Base-by-base conservation (phyloP, 2,113 vertebrate genomes). In the Pomatostomus ruficeps region DNA sequence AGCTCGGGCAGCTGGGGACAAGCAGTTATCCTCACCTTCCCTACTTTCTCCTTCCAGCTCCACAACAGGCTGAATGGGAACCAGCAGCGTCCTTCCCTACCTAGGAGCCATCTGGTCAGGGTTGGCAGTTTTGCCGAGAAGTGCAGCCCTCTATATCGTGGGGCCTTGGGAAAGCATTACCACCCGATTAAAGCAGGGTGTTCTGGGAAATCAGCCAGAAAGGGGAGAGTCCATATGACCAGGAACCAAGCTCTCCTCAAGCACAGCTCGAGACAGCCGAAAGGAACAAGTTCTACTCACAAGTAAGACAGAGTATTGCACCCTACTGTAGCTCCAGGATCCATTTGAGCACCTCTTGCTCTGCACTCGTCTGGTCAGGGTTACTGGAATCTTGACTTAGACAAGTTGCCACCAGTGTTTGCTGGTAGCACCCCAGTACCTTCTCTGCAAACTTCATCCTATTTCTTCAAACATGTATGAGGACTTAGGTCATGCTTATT, bases 211-310 rank as follows among this genome's bases (percentile, higher is more conserved):
- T 8, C 31, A 40, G 0, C 11, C 51, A 18, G n/a, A 55, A 52
- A 70, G 6, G 4, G 4, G 12, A 84, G 12, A 29, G 14, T 22
- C 51, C 4, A 0, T 4, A 29, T 0, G 17, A 28, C 10, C 38
- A 52, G 22, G 51, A 81, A 40, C 11, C 25, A 70, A 70, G 65
- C 12, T 36, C 14, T 65, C 49, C 49, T 70, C 33, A 9, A 65
- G 49, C 18, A 57, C 15, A 70, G 21, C 31, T 14, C 13, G 1
- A 15, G 26, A 35, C 8, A 68, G 45, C 33, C 62, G 7, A 54
- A 54, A 82, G 28, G 10, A 80, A 61, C 19, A 31, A n/a, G 16
- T 0, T 12, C 6, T 36, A 54, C 17, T 57, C 55, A 35, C 11
- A 19, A 9, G 7, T 38, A 20, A 23, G 54, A 38, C 17, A 10